phyloP scores from a whole-genome alignment of 2,888 invertebrate species.

The Himalopsyche japonica region DNA sequence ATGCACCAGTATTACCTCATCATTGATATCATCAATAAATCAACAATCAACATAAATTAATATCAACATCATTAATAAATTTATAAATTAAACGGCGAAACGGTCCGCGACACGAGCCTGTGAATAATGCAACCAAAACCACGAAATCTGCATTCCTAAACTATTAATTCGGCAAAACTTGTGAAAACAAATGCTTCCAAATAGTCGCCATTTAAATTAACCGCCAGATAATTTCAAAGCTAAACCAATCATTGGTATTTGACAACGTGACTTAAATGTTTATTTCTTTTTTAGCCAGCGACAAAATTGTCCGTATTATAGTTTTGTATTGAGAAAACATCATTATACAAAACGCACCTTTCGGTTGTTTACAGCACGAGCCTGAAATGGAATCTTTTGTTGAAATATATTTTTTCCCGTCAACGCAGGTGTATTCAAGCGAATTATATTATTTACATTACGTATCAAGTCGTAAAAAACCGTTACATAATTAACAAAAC shows the following conservation, averaged over 20 bases:
- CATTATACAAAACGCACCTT: neutral
- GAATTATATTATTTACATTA: neutral
- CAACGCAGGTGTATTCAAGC: neutral
- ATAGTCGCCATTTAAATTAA: neutral
- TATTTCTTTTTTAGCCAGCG: neutral
- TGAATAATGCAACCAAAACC: too few relatives aligned
- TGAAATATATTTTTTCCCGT: neutral
- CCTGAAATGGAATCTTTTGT: neutral
- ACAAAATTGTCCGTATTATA: neutral
- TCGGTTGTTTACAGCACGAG: neutral
- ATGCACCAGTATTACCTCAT: too few relatives aligned
- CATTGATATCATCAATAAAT: too few relatives aligned
- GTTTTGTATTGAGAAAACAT: neutral
- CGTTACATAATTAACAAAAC: too few relatives aligned
- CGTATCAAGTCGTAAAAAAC: too few relatives aligned
- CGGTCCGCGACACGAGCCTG: too few relatives aligned
- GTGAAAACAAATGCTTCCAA: too few relatives aligned
- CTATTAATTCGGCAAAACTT: too few relatives aligned
- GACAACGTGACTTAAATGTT: neutral
- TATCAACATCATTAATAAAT: too few relatives aligned
- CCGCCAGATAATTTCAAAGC: neutral
- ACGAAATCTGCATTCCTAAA: too few relatives aligned
- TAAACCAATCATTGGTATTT: neutral
- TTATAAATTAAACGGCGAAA: too few relatives aligned
- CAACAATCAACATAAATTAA: too few relatives aligned